Evolutionary conservation across 2,888 invertebrate genomes (phyloP), one percentile per base, ranked within the genome.

Genomic region (Eugnorisma glareosa): DNA sequence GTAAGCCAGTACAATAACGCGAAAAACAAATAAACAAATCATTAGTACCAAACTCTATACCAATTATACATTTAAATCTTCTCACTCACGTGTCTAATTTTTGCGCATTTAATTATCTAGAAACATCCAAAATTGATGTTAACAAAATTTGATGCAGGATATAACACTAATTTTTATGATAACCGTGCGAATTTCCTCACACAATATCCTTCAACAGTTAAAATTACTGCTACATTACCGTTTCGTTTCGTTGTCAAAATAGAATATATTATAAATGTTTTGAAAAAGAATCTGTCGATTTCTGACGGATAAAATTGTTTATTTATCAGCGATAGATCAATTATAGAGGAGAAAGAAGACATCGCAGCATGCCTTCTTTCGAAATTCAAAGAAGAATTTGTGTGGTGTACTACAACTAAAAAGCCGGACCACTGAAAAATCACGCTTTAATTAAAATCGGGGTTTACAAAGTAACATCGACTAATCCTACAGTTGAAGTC

Each of bases 181-280:
- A 37, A 31, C 67, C 45, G 63, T 73, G 81, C 67, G 79, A 79
- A 73, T 79, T 73, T 37, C 31, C 54, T 54, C 24, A 35, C 67
- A 81, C 63, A 64, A 74, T 43, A 81, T 68, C 21, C 54, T 64
- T 48, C 10, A 37, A 54, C 74, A 80, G 67, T 81, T 68, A 54
- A 63, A 57, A 51, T 66, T 57, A 77, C 77, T 75, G 81, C 48
- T 64, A 61, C 40, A 48, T 35, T 59, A 68, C 61, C 43, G 35
- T 64, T 67, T 31, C 40, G n/a, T n/a, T n/a, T n/a, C n/a, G n/a
- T n/a, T n/a, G 6, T n/a, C 48, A 40, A 70, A 67, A 67, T 13
- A 13, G 45, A 31, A 72, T 54, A 40, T 40, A 28, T 31, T 40
- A 28, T 31, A 31, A 31, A 59, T 59, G 31, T 18, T 59, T 31